Evolutionary conservation across 2,113 vertebrate species (phyloP), one percentile per base, ranked within the genome.

Genomic region (Lichenostomus cassidix): DNA sequence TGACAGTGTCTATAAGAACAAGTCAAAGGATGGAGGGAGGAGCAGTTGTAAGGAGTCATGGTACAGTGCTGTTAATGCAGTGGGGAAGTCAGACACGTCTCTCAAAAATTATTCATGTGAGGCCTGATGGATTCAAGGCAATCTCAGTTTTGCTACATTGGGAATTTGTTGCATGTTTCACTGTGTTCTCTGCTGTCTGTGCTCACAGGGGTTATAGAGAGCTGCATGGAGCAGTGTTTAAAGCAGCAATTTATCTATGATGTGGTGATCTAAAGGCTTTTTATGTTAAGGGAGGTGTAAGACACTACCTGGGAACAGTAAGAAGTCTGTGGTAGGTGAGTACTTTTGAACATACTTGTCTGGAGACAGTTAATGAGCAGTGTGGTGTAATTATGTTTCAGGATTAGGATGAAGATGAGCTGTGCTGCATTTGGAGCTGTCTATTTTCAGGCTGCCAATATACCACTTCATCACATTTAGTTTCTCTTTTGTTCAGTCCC

Each of bases 281-380:
- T 92, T 68, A 59, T 83, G 74, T 64, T 62, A 37, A 82, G 65
- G 63, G 67, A 92, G 74, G 41, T 75, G 53, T 82, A 87, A 90
- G 84, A 82, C 88, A 44, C 37, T 69, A 65, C 87, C 71, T 62
- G 80, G 83, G 86, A 96, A 59, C 69, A 58, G 76, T 29, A 39
- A 80, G 80, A 74, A 83, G 47, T 46, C 84, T 92, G 42, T 91
- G 63, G 81, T 89, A 60, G 83, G 87, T 46, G 77, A 75, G 58
- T 64, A 39, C 81, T 92, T 94, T 67, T 33, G 5, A 91, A 87
- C 53, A 19, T 71, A 29, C 76, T 89, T 89, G 70, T 91, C 74
- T 95, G 68, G 87, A 92, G 87, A 76, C 65, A 53, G 89, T 89
- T 95, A 89, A 95, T 87, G 82, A 95, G 83, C 81, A 91, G 11